Percentiles rank a stretch among this genome's conserved stretches.
These are phyloP conservation scores for Parazoanthus atlanticus DNA, from an alignment of 92 coral and sea anemone genomes.

Conservation along the genomic window DNA sequence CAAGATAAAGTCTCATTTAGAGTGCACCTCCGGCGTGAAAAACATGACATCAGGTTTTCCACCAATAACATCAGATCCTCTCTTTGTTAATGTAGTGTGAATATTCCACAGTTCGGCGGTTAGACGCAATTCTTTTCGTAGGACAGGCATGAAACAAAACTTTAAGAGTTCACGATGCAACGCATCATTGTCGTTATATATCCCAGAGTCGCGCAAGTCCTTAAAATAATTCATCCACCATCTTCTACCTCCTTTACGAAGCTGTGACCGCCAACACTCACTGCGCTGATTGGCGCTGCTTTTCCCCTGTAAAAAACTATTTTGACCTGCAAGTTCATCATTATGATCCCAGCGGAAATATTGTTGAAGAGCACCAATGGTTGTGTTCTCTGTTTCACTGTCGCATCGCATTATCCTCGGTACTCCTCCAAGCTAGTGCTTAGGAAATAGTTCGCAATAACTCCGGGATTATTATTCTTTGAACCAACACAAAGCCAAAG, in stretches of 20 bases:
- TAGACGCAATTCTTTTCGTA: slow-evolving; percentile 17
- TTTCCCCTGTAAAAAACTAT: slow-evolving; percentile 55
- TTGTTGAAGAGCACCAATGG: slow-evolving; percentile 44
- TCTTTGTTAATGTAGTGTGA: slow-evolving; percentile 26
- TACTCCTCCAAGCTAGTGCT: slow-evolving; percentile 46
- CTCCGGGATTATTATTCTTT: slow-evolving; percentile 37
- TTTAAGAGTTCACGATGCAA: slow-evolving; percentile 40
- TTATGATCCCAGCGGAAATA: slow-evolving; percentile 49
- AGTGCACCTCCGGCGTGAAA: slow-evolving; percentile 42
- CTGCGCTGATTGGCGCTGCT: slow-evolving; percentile 62
- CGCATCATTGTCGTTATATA: slow-evolving; percentile 19
- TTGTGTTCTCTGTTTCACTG: slow-evolving; percentile 53
- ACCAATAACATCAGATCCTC: slow-evolving; percentile 28
- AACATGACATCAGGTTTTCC: slow-evolving; percentile 49
- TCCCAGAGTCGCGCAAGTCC: slow-evolving; percentile 57
- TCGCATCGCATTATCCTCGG: slow-evolving; percentile 43
- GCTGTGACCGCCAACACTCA: slow-evolving; percentile 68
- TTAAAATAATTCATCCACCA: slow-evolving; percentile 65
- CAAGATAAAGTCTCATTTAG: slow-evolving; percentile 25
- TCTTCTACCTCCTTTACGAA: slow-evolving; percentile 54
- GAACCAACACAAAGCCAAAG: slow-evolving; percentile 44
- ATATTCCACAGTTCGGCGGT: slow-evolving; percentile 40
- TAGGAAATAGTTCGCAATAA: slow-evolving; percentile 33
- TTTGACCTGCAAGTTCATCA: slow-evolving; percentile 43
- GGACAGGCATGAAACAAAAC: slow-evolving; percentile 55